Base-by-base conservation (phyloP, 2,113 vertebrate genomes). In the Morphnarchus princeps region DNA sequence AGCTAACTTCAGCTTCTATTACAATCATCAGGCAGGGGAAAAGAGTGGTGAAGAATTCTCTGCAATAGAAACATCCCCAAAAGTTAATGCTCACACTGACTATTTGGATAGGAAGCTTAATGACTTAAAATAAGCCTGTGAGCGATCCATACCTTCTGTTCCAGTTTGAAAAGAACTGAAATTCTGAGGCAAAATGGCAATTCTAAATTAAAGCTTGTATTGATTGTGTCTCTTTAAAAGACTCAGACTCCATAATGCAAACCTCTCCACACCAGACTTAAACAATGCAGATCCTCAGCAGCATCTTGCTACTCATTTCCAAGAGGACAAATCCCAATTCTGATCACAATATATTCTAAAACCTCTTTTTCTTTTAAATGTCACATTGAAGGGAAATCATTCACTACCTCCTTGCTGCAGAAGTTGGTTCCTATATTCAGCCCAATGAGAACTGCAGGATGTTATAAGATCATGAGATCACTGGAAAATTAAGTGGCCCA, bases 1-100 rank as follows among this genome's bases (percentile, higher is more conserved):
- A 94, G 93, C 81, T 88, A 96, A 89, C 95, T 95, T 94, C 93
- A 96, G 66, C 43, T 94, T 94, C 73, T 95, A 58, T 91, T 85
- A 86, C 11, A 78, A 67, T 22, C 43, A 77, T 80, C 52, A 95
- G 55, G 55, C 67, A 67, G 29, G 38, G 31, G 25, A 73, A 52
- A 96, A 78, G 65, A 85, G 50, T 49, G 62, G 71, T 63, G 54
- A 83, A 67, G 81, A 82, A 38, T 93, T 84, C 79, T 66, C 70
- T 71, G 76, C 69, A 91, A 55, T 47, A 90, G 90, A 94, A 97
- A 96, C 82, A 86, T 28, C 79, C 62, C 45, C 45, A 65, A 85
- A 96, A 94, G 69, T 85, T 81, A 89, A 92, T 92, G 26, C 55
- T 87, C 70, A 78, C 1, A 29, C 42, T 32, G 47, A 79, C 94